Evolutionary conservation across 2,888 invertebrate genomes (phyloP).

Genomic region (Chirona hameri): DNA sequence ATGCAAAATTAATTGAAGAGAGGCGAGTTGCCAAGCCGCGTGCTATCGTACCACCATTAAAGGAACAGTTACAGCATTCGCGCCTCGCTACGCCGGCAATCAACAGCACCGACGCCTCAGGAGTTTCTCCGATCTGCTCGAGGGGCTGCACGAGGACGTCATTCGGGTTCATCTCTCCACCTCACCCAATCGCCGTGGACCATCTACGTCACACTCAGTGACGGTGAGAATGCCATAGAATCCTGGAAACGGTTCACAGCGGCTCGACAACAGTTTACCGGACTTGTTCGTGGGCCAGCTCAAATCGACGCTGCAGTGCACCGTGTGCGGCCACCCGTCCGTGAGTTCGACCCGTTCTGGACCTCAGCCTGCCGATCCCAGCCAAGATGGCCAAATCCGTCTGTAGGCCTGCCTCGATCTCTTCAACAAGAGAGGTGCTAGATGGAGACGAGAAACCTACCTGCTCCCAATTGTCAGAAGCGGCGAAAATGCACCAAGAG

Average conservation of each 20-base stretch:
- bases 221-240: slow-evolving; percentile 77
- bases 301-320: slow-evolving; percentile 57
- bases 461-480: slow-evolving; percentile 89
- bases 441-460: slow-evolving; percentile 97
- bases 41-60: too few relatives aligned
- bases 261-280: slow-evolving; percentile 83
- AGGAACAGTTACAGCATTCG: too few relatives aligned
- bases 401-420: slow-evolving; percentile 82
- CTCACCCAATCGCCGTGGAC: too few relatives aligned
- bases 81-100: too few relatives aligned
- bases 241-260: slow-evolving; percentile 82
- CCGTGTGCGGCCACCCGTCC: slow-evolving; percentile 52
- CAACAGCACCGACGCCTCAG: too few relatives aligned
- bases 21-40: too few relatives aligned
- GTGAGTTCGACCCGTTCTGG: slow-evolving; percentile 95
- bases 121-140: too few relatives aligned
- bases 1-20: too few relatives aligned
- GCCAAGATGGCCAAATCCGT: slow-evolving; percentile 62
- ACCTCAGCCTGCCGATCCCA: slow-evolving; percentile 83
- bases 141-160: too few relatives aligned
- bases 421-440: slow-evolving; percentile 84
- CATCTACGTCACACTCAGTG: slow-evolving; percentile 50
- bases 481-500: slow-evolving; percentile 87
- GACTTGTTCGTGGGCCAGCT: slow-evolving; percentile 92
- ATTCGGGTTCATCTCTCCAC: too few relatives aligned